Base-by-base conservation (phyloP, 2,113 vertebrate species). In the Hipposideros armiger region DNA sequence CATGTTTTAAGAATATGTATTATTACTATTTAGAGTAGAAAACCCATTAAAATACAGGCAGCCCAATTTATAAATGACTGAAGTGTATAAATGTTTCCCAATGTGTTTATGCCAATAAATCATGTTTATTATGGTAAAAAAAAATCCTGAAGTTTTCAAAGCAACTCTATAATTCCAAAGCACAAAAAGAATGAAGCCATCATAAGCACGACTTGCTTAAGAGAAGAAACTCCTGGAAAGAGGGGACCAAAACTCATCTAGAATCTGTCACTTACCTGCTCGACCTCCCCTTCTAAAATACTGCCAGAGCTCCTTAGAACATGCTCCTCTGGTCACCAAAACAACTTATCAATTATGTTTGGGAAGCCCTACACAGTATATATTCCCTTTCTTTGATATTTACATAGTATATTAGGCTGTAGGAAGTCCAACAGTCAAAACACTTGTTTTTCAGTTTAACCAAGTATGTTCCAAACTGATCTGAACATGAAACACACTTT, bases 11-110 rank as follows among this genome's bases (percentile, higher is more conserved):
- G 40, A 88, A n/a, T 67, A 40, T 2, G 26, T 69, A 0, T 70
- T 70, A 45, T 80, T 86, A 78, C 67, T 93, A 82, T 90, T 62
- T 92, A 72, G 14, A 84, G 70, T 84, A 67, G 54, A 89, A 92
- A 80, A 82, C 70, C 7, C 13, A 86, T 36, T 77, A 88, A 81
- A 16, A 88, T 47, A 81, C 0, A 85, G 19, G 40, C 6, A 92
- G 47, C 24, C 54, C 14, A 76, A 20, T 73, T 94, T 92, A 96
- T 73, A 91, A 87, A 90, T 28, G 16, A 8, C 50, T 81, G 64
- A 84, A 70, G 26, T 56, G 28, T 62, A 26, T 30, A 90, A 89
- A 66, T 62, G 7, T 17, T 72, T 89, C 45, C 32, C 20, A 86
- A 11, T 47, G 5, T 26, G 13, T 72, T 84, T 81, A 56, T 56